Evolutionary conservation across 1,140 invertebrate genomes (phyloP).

Genomic region (Palaemon carinicauda): DNA sequence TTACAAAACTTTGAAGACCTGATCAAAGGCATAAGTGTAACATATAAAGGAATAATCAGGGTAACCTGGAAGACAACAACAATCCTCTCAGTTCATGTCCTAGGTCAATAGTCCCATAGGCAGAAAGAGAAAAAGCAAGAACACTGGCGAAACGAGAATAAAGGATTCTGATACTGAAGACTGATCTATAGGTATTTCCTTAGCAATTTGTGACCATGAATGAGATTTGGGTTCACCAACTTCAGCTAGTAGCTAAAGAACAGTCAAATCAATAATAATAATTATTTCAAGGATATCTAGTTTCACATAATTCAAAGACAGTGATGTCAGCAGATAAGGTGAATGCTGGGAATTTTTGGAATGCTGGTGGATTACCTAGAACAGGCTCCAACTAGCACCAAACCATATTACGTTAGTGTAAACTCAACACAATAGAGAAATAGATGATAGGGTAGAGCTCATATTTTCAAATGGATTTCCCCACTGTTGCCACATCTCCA

Average conservation of each 20-base stretch:
- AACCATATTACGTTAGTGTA: background rate
- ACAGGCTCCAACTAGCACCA: background rate
- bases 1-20: background rate
- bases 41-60: slow-evolving; percentile 16
- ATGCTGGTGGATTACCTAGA: background rate
- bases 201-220: background rate
- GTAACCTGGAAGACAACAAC: background rate
- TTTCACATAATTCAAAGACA: background rate
- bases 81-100: too few relatives aligned
- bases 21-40: background rate
- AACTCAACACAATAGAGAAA: too few relatives aligned
- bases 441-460: too few relatives aligned
- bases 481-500: too few relatives aligned
- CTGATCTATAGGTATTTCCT: background rate
- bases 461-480: too few relatives aligned
- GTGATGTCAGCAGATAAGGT: slow-evolving; percentile 5
- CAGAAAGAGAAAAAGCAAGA: too few relatives aligned
- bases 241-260: background rate
- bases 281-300: background rate
- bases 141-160: too few relatives aligned
- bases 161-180: too few relatives aligned
- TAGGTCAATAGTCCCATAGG: too few relatives aligned
- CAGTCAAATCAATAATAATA: background rate
- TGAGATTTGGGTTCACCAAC: slow-evolving; percentile 7
- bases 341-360: background rate